Evolutionary conservation across 2,888 invertebrate species (phyloP), one percentile per base, ranked within the genome.

Genomic region (Rotaria socialis): DNA sequence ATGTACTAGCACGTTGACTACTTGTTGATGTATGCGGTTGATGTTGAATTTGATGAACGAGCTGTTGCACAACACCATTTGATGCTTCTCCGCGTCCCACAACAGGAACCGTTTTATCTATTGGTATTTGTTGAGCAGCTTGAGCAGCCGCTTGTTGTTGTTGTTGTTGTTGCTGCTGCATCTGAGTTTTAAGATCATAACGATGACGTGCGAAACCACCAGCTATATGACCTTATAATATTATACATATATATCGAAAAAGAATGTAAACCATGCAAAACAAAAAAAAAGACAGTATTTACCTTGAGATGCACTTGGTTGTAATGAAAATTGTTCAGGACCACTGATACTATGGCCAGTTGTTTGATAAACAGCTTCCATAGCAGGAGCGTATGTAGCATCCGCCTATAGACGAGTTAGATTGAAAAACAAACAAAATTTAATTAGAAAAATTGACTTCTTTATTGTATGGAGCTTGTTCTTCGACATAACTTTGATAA

Each of bases 1-100:
- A 80, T 47, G 80, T 80, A 80, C 80, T 80, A 19, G 80, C 80
- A 47, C 80, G 43, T 80, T 80, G 80, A 47, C 80, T 80, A 47
- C 80, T 80, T 47, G 47, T 47, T 47, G 80, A 80, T 43, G 43
- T 43, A 47, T 80, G 80, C 11, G 80, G 80, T 80, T 80, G 80
- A 80, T 80, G 80, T 47, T 80, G 80, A 80, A 80, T 80, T 47
- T 80, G 80, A 47, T 80, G 80, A 47, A 80, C 80, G n/a, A 80
- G 80, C 11, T 80, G 80, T 80, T 80, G 80, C n/a, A 80, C 80
- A n/a, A 80, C 80, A n/a, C 80, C 47, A n/a, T n/a, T 47, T 5
- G 43, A 47, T 47, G 43, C 47, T 47, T 80, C 80, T 10, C 47
- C 47, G 19, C 67, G 67, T 27, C 67, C 67, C 0, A 67, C 67